phyloP scores from a whole-genome alignment of 1,140 invertebrate genomes.

The Drosophila teissieri region DNA sequence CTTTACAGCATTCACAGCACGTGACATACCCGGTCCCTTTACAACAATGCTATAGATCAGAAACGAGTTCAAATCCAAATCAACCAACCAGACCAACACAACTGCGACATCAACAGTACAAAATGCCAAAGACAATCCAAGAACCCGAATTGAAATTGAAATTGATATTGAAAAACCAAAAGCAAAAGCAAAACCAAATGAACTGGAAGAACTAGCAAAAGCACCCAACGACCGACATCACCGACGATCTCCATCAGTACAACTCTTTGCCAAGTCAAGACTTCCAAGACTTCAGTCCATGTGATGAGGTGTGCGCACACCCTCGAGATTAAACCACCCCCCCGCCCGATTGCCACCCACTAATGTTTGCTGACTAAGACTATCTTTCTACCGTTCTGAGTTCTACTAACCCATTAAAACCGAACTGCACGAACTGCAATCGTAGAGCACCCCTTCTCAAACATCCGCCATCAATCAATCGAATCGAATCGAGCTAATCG shows the following conservation, averaged over 20 bases:
- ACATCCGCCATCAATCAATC: conserved; percentile 31
- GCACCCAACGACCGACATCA: conserved; percentile 32
- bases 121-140: conserved; percentile 67
- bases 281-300: conserved; percentile 6
- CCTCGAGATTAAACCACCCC: conserved; percentile 3
- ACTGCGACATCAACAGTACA: conserved; percentile 71
- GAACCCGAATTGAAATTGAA: conserved; percentile 24
- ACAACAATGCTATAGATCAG: conserved; percentile 77
- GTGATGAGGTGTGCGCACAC: conserved; percentile 14
- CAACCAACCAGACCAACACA: conserved; percentile 56
- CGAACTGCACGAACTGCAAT: conserved; percentile 13
- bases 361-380: conserved; percentile 38
- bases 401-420: conserved; percentile 47
- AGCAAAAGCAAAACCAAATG: conserved; percentile 38
- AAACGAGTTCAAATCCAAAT: conserved; percentile 53
- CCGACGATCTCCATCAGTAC: conserved; percentile 50
- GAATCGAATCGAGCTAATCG: neutral
- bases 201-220: conserved; percentile 44
- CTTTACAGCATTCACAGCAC: conserved; percentile 81
- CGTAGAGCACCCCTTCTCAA: conserved; percentile 3
- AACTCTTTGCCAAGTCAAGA: conserved; percentile 8
- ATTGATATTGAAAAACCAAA: conserved; percentile 8
- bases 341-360: conserved; percentile 31
- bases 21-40: conserved; percentile 82
- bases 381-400: conserved; percentile 50